Conservation (phyloP, 2,888 invertebrate species). For the Acrobasis suavella region DNA sequence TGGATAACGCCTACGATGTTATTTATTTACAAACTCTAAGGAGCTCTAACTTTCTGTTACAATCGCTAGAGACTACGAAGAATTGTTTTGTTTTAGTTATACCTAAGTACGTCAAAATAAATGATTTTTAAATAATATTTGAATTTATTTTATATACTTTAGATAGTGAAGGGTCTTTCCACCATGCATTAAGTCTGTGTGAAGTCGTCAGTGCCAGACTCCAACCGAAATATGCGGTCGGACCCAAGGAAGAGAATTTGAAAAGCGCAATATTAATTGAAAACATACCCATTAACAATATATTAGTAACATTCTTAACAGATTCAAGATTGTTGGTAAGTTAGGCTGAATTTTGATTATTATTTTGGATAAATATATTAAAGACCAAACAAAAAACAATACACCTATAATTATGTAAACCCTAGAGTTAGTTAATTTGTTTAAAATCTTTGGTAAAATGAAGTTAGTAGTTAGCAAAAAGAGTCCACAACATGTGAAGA, state of each 20-base stretch:
- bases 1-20: constrained; percentile 43
- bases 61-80: neutral
- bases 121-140: neutral
- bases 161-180: too few species aligned
- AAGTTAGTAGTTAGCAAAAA: neutral
- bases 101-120: neutral
- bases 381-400: too few species aligned
- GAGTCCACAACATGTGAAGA: neutral
- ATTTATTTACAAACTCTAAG: constrained; percentile 24
- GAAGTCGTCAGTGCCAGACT: too few species aligned
- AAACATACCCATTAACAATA: neutral
- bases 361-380: too few species aligned
- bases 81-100: neutral
- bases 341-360: too few species aligned
- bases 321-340: neutral
- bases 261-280: too few species aligned
- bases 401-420: too few species aligned
- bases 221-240: too few species aligned
- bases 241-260: too few species aligned
- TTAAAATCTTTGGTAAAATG: neutral
- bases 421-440: neutral
- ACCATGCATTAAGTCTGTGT: too few species aligned
- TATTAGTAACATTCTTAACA: neutral
- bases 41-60: constrained; percentile 5
- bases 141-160: too few species aligned